Base-by-base conservation (phyloP, 1,140 invertebrate species). In the Drosophila tropicalis region DNA sequence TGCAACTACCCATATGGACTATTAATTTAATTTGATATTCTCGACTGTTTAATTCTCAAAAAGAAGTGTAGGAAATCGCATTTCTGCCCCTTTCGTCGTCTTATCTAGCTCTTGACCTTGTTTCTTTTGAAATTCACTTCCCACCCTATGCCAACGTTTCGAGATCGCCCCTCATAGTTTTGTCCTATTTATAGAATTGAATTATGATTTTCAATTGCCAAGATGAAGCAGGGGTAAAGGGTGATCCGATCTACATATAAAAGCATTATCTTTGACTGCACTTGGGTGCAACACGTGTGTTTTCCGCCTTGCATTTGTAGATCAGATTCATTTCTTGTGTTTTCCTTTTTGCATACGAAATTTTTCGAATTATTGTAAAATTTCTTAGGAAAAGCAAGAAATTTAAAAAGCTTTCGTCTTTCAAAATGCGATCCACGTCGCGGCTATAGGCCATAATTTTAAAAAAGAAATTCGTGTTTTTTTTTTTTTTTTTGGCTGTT, bases 381-480 rank as follows among this genome's bases (percentile, higher is more conserved):
- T 72, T 86, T 86, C 83, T 41, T 56, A 55, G 67, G 84, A 87
- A 86, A 64, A 67, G 5, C 29, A 29, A 29, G 78, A 83, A 83
- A 83, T 86, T 60, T 72, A 15, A 66, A 29, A 72, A 82, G 66
- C 61, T 51, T 57, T 61, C 55, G 62, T 79, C 67, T 76, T 84
- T 5, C 65, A 81, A 58, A 85, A 85, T 85, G 77, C 81, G 68
- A 25, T 60, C 64, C 51, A 67, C 68, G 79, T 85, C 57, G 32
- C 66, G 66, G 87, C 15, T 82, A 79, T 79, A 62, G 70, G 34
- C 70, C 84, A 87, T 87, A 87, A 86, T 71, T 86, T 72, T 62
- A 64, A 87, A 69, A 69, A 69, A 69, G 68, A 61, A 29, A 81
- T 71, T 77, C 70, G 34, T 57, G 72, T 29, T 70, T 79, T 87